Base-by-base conservation (phyloP, 2,113 vertebrate genomes). In the Rostratula benghalensis region DNA sequence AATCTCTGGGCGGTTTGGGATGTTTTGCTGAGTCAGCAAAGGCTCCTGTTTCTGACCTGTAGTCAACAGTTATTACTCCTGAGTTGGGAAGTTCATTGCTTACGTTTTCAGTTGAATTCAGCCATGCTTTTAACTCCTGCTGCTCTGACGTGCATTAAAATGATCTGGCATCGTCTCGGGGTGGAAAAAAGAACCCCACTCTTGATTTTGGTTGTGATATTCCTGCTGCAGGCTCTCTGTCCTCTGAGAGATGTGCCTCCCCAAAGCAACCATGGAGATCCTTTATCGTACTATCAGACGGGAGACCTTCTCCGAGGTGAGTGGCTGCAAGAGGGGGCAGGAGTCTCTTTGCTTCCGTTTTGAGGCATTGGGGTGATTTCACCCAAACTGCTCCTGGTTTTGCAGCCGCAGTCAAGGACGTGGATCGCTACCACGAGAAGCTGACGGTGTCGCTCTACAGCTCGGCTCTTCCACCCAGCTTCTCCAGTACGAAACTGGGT, bases 391-490 rank as follows among this genome's bases (percentile, higher is more conserved):
- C 3, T 39, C 1, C n/a, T 60, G 28, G 56, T 80, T 77, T 57
- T 95, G 8, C 93, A 99, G 99, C 98, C 97, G 99, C 98, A 10
- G 97, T 99, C 96, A 99, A 99, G 96, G 99, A 99, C 25, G 98
- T 99, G 35, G 99, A 99, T 95, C 99, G 99, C 64, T 99, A 99
- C 88, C 99, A 99, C 24, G 98, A 99, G 97, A 99, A 99, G 96
- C 98, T 99, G 91, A 99, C 98, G 0, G 96, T 99, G 11, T 99
- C 99, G 0, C 98, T 99, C 23, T 98, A 98, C 37, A 98, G 96
- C 81, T 98, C 98, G 17, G 98, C 98, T 73, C 98, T 99, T 83
- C 98, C 98, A 50, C 95, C 98, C 59, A 98, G 84, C 43, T 81
- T 99, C 21, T 97, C 98, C 77, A 97, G 96, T 92, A 97, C 98